Conservation (phyloP, 1,140 invertebrate species). For the Cheumatopsyche charites region DNA sequence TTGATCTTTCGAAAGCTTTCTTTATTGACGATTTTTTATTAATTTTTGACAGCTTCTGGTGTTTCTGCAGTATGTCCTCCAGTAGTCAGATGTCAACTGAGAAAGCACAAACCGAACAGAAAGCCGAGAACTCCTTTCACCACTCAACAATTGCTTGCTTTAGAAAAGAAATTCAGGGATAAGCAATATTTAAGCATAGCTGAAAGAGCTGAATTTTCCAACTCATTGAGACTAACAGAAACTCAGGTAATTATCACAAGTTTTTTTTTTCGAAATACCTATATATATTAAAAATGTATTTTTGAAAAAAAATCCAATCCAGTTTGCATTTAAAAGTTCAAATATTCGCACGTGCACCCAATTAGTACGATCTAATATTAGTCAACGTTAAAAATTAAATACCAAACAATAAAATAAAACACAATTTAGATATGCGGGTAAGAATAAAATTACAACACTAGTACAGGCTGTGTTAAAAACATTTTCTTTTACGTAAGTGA, state of each 20-base stretch:
- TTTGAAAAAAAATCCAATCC: neutral
- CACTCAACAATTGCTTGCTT: constrained; percentile 89
- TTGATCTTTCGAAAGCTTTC: too few species aligned
- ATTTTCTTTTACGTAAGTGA: too few species aligned
- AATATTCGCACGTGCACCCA: constrained; percentile 12
- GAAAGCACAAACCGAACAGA: constrained; percentile 92
- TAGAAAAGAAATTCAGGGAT: constrained; percentile 95
- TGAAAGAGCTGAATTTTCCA: constrained; percentile 94
- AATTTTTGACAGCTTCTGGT: constrained; percentile 44
- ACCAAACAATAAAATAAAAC: too few species aligned
- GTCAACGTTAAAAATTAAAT: constrained; percentile 16
- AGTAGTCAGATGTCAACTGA: constrained; percentile 87
- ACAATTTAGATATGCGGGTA: too few species aligned
- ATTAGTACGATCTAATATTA: constrained; percentile 12
- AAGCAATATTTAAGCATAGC: constrained; percentile 97
- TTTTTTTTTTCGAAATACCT: neutral
- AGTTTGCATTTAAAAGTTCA: neutral
- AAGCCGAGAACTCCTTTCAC: constrained; percentile 98
- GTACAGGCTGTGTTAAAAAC: too few species aligned
- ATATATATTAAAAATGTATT: too few species aligned
- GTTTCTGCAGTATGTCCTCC: constrained; percentile 66
- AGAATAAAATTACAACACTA: too few species aligned
- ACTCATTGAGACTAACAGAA: constrained; percentile 92
- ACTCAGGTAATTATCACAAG: constrained; percentile 68
- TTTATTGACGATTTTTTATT: too few species aligned